Conservation (phyloP, 2,113 vertebrate genomes). For the Tragelaphus scriptus region DNA sequence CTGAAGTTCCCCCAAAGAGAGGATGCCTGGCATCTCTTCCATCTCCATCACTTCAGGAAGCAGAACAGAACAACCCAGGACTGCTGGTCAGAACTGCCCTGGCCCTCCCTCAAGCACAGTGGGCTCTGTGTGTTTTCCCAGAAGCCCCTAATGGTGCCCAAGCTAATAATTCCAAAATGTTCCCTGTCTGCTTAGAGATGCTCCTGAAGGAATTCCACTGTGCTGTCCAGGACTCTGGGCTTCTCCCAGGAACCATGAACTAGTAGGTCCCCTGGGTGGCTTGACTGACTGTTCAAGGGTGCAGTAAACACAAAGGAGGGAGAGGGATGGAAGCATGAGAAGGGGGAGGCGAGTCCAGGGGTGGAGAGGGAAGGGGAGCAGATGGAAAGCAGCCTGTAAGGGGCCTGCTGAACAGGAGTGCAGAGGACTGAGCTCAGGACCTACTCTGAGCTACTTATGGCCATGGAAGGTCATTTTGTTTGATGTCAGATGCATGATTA, state of each 20-base stretch:
- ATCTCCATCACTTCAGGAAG: neutral
- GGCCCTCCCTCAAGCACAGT: neutral
- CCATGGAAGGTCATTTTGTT: neutral
- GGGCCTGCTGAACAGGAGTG: neutral
- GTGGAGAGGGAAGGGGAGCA: neutral
- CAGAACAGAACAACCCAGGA: neutral
- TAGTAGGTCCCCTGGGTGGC: neutral
- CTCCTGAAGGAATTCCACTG: neutral
- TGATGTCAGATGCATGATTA: neutral
- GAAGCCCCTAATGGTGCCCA: neutral
- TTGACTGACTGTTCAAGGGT: neutral
- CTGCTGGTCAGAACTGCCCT: neutral
- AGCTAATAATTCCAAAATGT: neutral
- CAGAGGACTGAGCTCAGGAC: neutral
- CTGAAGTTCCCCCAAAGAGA: neutral
- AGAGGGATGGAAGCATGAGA: neutral
- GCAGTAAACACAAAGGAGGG: neutral
- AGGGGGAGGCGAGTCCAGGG: neutral
- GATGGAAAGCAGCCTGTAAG: neutral
- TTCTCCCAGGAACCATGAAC: neutral
- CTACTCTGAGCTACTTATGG: neutral
- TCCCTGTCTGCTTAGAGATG: neutral
- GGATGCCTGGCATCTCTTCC: neutral
- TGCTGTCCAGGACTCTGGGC: neutral
- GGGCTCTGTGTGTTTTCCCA: neutral